Evolutionary conservation across 2,888 invertebrate species (phyloP).

Genomic region (Drosophila sordidula): DNA sequence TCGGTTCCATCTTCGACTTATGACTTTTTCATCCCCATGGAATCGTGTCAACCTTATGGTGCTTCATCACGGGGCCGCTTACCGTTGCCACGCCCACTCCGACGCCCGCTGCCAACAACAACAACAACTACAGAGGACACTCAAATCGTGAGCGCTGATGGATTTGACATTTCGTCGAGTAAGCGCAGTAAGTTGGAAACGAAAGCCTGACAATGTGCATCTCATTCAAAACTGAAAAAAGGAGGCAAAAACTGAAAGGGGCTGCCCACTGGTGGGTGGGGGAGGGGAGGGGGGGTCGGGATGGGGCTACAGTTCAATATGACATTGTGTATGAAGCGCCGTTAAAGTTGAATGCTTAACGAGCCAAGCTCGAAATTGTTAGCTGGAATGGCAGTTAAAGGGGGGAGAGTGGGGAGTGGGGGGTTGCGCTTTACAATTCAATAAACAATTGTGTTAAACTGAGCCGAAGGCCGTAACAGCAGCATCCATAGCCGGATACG

Average conservation of each 20-base stretch:
- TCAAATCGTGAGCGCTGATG: slow-evolving; percentile 84
- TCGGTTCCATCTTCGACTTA: slow-evolving; percentile 46
- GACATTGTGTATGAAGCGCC: slow-evolving; percentile 47
- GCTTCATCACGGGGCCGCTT: slow-evolving; percentile 41
- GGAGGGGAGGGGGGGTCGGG: slow-evolving; percentile 5
- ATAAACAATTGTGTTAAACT: slow-evolving; percentile 81
- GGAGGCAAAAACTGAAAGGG: background rate
- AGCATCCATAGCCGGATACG: slow-evolving; percentile 24
- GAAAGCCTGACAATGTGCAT: slow-evolving; percentile 78
- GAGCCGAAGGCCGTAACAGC: slow-evolving; percentile 63
- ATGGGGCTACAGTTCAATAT: slow-evolving; percentile 41
- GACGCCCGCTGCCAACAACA: slow-evolving; percentile 57
- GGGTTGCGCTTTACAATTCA: slow-evolving; percentile 72
- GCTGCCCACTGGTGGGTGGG: too few relatives aligned
- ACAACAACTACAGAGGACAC: slow-evolving; percentile 82
- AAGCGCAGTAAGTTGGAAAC: slow-evolving; percentile 76
- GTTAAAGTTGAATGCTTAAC: slow-evolving; percentile 76
- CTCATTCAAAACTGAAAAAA: slow-evolving; percentile 41
- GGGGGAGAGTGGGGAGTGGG: background rate
- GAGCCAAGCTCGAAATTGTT: slow-evolving; percentile 66
- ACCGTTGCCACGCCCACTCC: slow-evolving; percentile 34
- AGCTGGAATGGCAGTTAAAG: slow-evolving; percentile 16
- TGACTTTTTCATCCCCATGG: slow-evolving; percentile 79
- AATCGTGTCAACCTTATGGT: slow-evolving; percentile 74
- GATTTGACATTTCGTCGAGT: slow-evolving; percentile 84